phyloP scores from a whole-genome alignment of 2,888 invertebrate species.

The Limnephilus rhombicus region DNA sequence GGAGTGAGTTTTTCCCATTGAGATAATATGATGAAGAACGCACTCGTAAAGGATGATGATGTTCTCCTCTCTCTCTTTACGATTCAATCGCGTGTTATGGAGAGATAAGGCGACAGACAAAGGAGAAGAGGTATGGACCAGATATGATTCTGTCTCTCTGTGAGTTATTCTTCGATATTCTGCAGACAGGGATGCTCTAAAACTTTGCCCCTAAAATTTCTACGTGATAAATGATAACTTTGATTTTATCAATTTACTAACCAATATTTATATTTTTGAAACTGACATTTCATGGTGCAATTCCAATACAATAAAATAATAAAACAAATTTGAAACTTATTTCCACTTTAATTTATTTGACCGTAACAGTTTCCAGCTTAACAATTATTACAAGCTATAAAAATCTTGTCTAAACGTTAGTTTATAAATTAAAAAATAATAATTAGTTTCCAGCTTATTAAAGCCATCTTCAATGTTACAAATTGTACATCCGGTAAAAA shows the following conservation, averaged over 20 bases:
- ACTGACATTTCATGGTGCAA: too few species aligned
- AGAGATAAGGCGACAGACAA: conserved; percentile 57
- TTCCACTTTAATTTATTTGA: too few species aligned
- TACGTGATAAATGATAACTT: neutral
- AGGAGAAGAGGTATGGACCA: conserved; percentile 54
- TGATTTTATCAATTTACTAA: neutral
- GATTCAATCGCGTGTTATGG: conserved; percentile 66
- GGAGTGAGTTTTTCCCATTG: conserved; percentile 40
- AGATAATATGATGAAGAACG: conserved; percentile 59
- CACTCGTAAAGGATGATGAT: conserved; percentile 65
- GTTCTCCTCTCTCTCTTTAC: conserved; percentile 55
- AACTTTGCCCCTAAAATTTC: neutral
- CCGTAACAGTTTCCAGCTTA: too few species aligned
- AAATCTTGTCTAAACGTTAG: too few species aligned
- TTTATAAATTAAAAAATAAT: too few species aligned
- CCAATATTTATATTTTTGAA: too few species aligned
- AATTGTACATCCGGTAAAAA: too few species aligned
- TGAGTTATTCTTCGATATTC: conserved; percentile 9
- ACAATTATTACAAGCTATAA: too few species aligned
- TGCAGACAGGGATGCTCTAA: conserved; percentile 31
- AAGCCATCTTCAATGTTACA: too few species aligned
- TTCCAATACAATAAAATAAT: too few species aligned
- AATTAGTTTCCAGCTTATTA: too few species aligned
- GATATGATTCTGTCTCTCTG: conserved; percentile 45
- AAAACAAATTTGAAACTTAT: too few species aligned